These are phyloP conservation scores for Onychostruthus taczanowskii DNA, from an alignment of 2,113 vertebrate species.

Conservation along the genomic window DNA sequence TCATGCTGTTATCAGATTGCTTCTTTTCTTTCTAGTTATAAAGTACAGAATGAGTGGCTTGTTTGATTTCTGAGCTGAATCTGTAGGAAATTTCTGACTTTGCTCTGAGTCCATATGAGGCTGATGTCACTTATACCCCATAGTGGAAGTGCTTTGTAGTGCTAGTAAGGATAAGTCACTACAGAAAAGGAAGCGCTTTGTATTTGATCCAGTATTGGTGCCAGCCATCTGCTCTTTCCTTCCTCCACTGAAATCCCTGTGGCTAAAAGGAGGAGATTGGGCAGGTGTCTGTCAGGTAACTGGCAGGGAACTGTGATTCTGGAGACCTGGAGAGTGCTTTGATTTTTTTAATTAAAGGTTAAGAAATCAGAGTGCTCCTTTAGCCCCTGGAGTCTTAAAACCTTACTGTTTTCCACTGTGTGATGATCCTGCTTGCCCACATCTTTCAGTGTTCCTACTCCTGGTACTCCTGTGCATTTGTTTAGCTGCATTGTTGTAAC, in stretches of 20 bases:
- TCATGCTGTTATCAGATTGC: background rate
- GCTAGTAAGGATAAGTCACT: background rate
- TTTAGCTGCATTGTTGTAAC: background rate
- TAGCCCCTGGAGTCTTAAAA: background rate
- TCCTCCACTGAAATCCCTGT: background rate
- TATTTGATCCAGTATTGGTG: background rate
- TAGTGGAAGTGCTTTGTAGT: background rate
- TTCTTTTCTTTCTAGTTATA: background rate
- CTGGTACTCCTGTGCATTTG: background rate
- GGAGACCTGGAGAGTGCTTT: background rate
- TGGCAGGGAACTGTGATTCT: background rate
- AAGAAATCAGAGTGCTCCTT: background rate
- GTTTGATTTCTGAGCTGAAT: background rate
- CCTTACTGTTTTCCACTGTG: background rate
- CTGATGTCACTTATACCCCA: background rate
- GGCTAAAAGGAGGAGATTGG: background rate
- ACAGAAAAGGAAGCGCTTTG: background rate
- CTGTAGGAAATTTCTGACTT: background rate
- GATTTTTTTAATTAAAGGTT: background rate
- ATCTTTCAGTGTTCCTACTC: background rate
- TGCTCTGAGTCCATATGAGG: background rate
- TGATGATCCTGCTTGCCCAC: background rate
- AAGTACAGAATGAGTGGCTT: background rate
- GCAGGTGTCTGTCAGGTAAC: background rate
- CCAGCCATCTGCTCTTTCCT: background rate